A percentile compares a stretch with the other conserved stretches of the same genome.
Conservation (phyloP, 2,113 vertebrate genomes). For the Nycticorax nycticorax region DNA sequence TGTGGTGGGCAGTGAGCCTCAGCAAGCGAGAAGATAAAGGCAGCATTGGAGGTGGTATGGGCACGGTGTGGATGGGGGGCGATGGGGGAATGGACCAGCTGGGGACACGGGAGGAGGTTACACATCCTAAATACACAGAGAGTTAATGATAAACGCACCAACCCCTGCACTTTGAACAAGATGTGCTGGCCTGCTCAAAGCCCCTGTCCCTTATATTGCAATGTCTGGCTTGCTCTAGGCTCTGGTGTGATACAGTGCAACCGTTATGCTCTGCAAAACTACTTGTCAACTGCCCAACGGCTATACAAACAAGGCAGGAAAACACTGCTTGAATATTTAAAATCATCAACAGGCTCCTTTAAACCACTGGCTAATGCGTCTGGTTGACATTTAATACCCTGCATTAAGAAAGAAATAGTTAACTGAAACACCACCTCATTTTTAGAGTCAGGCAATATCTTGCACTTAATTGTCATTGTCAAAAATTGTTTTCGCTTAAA, state of each 20-base stretch:
- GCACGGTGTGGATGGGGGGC: rapidly evolving
- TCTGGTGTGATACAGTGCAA: neutral
- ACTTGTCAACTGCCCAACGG: constrained; percentile 2
- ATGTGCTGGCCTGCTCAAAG: neutral
- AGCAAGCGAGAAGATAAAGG: neutral
- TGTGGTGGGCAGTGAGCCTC: neutral
- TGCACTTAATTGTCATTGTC: neutral
- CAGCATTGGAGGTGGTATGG: neutral
- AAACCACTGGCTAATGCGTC: neutral
- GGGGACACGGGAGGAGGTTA: neutral
- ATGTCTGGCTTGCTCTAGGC: neutral
- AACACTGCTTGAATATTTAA: constrained; percentile 24
- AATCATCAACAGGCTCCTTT: constrained; percentile 18
- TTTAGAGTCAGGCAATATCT: neutral
- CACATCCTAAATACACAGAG: neutral
- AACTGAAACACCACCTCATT: neutral
- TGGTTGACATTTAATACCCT: neutral
- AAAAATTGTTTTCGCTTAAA: neutral
- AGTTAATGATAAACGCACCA: neutral
- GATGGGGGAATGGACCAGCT: neutral
- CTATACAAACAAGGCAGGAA: constrained; percentile 50
- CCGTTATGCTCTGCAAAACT: constrained; percentile 38
- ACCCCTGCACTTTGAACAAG: neutral
- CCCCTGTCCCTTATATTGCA: neutral
- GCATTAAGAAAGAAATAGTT: neutral